Percentiles rank a stretch among this genome's conserved stretches.
phyloP scores from a whole-genome alignment of 2,888 invertebrate species.

The Rhorus exstirpatorius region DNA sequence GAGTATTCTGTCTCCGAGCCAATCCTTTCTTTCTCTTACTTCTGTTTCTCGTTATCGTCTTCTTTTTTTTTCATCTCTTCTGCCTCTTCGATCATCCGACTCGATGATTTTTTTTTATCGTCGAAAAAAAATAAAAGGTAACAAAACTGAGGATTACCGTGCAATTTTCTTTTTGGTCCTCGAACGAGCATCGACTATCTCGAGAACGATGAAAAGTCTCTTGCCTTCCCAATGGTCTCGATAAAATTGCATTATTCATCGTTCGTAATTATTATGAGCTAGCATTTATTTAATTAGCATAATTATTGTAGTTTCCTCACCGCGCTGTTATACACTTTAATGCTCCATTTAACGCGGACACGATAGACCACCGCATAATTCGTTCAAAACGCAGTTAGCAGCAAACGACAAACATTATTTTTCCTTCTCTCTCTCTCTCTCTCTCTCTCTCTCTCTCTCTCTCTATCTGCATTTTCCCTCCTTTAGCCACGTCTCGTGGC shows the following conservation, averaged over 20 bases:
- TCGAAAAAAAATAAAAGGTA: background rate
- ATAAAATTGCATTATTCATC: constrained; percentile 68
- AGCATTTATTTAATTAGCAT: constrained; percentile 72
- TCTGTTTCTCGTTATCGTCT: constrained; percentile 2
- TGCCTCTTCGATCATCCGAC: constrained; percentile 7
- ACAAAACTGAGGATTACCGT: background rate
- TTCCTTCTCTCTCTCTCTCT: constrained; percentile 23
- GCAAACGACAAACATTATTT: constrained; percentile 28
- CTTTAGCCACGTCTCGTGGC: constrained; percentile 10
- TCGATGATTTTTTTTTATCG: constrained; percentile 11
- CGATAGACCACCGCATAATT: constrained; percentile 56
- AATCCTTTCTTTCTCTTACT: constrained; percentile 8
- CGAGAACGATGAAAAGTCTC: background rate
- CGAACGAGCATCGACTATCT: background rate
- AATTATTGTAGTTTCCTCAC: constrained; percentile 71
- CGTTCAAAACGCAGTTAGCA: constrained; percentile 58
- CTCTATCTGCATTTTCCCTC: constrained; percentile 16
- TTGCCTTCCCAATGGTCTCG: constrained; percentile 7
- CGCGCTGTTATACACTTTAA: constrained; percentile 55
- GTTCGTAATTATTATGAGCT: constrained; percentile 65
- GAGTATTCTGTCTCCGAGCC: constrained; percentile 10
- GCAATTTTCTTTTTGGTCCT: background rate
- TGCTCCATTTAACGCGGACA: constrained; percentile 68
- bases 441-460: background rate
- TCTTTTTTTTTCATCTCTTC: background rate